A percentile compares a stretch with the other conserved stretches of the same genome.
These are phyloP conservation scores for Hemicordylus capensis DNA, from an alignment of 2,113 vertebrate species.

Conservation along the genomic window DNA sequence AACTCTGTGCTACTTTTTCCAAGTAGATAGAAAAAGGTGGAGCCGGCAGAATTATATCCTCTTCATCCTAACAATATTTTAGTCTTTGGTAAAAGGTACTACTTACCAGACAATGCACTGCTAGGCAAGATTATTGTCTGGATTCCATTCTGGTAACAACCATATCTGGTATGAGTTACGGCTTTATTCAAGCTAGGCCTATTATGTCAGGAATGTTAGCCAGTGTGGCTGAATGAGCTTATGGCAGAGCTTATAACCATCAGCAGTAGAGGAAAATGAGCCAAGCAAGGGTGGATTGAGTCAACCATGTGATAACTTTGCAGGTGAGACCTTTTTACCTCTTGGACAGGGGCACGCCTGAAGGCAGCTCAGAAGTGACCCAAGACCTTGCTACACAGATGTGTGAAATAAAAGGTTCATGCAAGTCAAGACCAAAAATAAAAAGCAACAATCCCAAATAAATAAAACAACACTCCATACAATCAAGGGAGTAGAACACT, in stretches of 20 bases:
- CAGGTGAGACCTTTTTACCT: neutral
- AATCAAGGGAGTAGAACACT: neutral
- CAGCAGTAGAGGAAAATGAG: neutral
- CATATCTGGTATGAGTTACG: constrained; percentile 23
- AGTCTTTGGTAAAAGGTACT: neutral
- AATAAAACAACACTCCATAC: neutral
- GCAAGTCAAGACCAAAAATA: neutral
- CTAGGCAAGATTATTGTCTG: constrained; percentile 1
- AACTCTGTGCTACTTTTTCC: neutral
- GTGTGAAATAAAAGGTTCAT: neutral
- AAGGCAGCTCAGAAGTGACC: neutral
- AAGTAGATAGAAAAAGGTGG: neutral
- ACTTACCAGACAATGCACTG: constrained; percentile 16
- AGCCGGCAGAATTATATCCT: neutral
- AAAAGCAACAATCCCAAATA: no score
- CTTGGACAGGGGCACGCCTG: neutral
- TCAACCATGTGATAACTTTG: neutral
- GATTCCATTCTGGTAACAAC: constrained; percentile 37
- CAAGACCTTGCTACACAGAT: neutral
- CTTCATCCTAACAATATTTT: neutral
- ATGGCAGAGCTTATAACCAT: neutral
- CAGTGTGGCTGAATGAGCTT: neutral
- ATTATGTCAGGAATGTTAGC: constrained; percentile 9
- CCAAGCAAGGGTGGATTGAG: neutral
- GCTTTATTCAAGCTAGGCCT: constrained; percentile 12